These are phyloP conservation scores for Epirrita christyi DNA, from an alignment of 2,888 invertebrate genomes.

Conservation along the genomic window DNA sequence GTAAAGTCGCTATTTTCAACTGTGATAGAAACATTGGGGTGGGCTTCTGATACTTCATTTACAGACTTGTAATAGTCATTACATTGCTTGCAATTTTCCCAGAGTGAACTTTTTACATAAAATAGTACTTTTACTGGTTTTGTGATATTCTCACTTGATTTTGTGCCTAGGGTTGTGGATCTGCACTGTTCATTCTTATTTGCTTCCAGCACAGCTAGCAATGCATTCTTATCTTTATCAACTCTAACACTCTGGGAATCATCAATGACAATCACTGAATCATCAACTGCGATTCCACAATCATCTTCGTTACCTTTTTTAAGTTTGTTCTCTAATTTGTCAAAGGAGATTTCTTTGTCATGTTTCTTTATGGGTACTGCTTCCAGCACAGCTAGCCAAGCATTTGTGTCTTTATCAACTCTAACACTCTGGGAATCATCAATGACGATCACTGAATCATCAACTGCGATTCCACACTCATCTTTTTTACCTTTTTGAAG, in stretches of 20 bases:
- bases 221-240: slow-evolving; percentile 71
- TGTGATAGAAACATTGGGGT: slow-evolving; percentile 53
- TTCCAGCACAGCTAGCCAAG: slow-evolving; percentile 61
- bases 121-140: slow-evolving; percentile 57
- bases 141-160: slow-evolving; percentile 2
- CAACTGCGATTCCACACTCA: slow-evolving; percentile 66
- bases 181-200: slow-evolving; percentile 45
- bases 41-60: slow-evolving; percentile 8
- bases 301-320: slow-evolving; percentile 51
- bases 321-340: no score
- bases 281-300: slow-evolving; percentile 65
- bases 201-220: slow-evolving; percentile 60
- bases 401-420: slow-evolving; percentile 68
- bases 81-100: slow-evolving; percentile 52
- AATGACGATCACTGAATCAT: slow-evolving; percentile 57
- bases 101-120: slow-evolving; percentile 58
- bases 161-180: slow-evolving; percentile 23
- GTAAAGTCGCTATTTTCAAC: slow-evolving; percentile 55
- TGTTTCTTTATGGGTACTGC: no score
- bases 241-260: slow-evolving; percentile 54
- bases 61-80: slow-evolving; percentile 25
- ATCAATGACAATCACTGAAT: slow-evolving; percentile 57
- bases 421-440: slow-evolving; percentile 57
- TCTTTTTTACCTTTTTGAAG: slow-evolving; percentile 43
- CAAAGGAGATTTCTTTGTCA: no score